phyloP scores from a whole-genome alignment of 2,113 vertebrate species.

The Colaptes auratus region DNA sequence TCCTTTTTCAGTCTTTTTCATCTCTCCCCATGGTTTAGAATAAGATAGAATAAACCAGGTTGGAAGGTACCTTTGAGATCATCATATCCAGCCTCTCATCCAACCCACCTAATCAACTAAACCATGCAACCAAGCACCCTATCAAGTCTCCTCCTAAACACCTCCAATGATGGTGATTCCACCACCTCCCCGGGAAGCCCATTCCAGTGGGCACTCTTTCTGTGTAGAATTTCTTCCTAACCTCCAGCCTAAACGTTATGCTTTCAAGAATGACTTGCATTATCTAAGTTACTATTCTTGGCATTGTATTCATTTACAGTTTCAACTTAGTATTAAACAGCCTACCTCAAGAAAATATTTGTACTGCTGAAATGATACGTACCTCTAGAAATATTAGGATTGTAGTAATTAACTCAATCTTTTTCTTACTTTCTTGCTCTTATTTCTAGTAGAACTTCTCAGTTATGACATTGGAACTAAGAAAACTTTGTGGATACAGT shows the following conservation, averaged over 20 bases:
- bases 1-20: neutral
- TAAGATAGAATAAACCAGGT: no score
- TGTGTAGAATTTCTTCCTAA: no score
- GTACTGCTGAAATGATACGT: neutral
- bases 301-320: neutral
- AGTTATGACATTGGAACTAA: neutral
- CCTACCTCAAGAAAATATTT: neutral
- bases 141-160: no score
- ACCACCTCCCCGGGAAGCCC: no score
- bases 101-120: no score
- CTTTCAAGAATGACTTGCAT: neutral
- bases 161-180: no score
- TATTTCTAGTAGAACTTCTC: neutral
- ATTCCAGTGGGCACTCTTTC: no score
- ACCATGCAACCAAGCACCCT: no score
- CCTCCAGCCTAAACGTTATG: neutral
- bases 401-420: neutral
- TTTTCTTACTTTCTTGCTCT: neutral
- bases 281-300: neutral
- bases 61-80: no score
- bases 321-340: neutral
- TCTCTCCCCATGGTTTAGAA: neutral
- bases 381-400: neutral
- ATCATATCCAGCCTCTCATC: no score
- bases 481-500: neutral